These are phyloP conservation scores for Druceiella hillmani DNA, from an alignment of 2,888 invertebrate genomes.

Conservation along the genomic window DNA sequence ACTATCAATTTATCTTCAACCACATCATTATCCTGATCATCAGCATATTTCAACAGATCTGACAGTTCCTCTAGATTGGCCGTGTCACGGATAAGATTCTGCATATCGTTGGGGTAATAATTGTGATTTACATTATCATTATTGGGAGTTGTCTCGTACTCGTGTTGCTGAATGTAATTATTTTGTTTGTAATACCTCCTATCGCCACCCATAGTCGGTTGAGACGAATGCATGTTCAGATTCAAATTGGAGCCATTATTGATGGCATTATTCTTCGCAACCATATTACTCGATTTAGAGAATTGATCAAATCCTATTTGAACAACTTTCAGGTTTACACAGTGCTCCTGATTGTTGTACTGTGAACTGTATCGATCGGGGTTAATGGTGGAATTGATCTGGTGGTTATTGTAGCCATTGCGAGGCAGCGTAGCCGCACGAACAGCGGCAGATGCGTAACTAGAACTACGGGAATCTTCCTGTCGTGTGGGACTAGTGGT, in stretches of 20 bases:
- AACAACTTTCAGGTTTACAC: constrained; percentile 54
- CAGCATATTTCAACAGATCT: constrained; percentile 66
- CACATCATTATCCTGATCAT: constrained; percentile 60
- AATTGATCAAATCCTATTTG: constrained; percentile 57
- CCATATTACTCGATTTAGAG: constrained; percentile 46
- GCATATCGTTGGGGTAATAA: constrained; percentile 43
- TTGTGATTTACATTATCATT: constrained; percentile 45
- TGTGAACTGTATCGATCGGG: constrained; percentile 49
- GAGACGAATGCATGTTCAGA: constrained; percentile 41
- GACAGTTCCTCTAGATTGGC: constrained; percentile 67
- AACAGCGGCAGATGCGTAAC: constrained; percentile 36
- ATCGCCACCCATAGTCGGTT: constrained; percentile 36
- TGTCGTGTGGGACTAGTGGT: constrained; percentile 44
- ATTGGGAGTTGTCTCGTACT: constrained; percentile 44
- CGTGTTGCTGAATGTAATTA: constrained; percentile 37
- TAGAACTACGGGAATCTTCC: constrained; percentile 41
- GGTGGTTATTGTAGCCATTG: constrained; percentile 53
- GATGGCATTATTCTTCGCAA: constrained; percentile 41
- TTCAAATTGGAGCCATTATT: constrained; percentile 44
- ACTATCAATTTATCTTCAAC: constrained; percentile 45
- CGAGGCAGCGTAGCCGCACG: constrained; percentile 69
- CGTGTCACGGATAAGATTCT: constrained; percentile 47
- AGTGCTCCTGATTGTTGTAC: constrained; percentile 49
- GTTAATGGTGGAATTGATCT: constrained; percentile 40
- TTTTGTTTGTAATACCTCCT: constrained; percentile 41